A percentile compares a stretch with the other conserved stretches of the same genome.
Conservation (phyloP, 2,113 vertebrate genomes). For the Nothobranchius kuhntae region DNA sequence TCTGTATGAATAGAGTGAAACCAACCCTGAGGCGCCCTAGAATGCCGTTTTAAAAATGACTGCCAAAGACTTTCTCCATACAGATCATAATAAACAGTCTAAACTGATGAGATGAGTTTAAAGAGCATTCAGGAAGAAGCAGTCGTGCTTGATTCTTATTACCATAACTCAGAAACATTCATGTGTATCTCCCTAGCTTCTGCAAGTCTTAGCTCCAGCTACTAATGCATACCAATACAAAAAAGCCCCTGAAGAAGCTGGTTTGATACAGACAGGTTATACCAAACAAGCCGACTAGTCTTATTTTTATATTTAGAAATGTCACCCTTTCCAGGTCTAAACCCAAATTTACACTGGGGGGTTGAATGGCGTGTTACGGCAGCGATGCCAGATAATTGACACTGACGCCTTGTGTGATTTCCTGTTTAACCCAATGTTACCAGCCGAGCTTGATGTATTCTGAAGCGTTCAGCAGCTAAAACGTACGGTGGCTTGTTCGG, state of each 20-base stretch:
- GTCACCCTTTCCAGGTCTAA: background rate
- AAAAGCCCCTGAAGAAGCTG: too few species aligned
- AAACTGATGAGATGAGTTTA: conserved; percentile 45
- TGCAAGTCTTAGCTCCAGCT: background rate
- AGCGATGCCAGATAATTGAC: too few species aligned
- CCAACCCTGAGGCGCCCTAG: conserved; percentile 34
- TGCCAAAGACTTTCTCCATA: conserved; percentile 45
- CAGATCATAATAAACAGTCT: conserved; percentile 58
- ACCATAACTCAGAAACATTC: conserved; percentile 27
- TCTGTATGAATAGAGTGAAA: conserved; percentile 48
- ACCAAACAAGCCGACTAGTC: background rate
- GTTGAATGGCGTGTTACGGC: too few species aligned
- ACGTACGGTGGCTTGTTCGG: too few species aligned
- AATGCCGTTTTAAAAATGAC: conserved; percentile 44
- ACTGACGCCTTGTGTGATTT: too few species aligned
- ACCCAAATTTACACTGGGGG: too few species aligned
- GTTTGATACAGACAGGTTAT: too few species aligned
- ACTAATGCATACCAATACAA: background rate
- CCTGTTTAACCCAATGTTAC: too few species aligned
- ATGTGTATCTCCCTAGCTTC: background rate
- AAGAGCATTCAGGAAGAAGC: conserved; percentile 17
- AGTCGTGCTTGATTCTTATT: conserved; percentile 32
- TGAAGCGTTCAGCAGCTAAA: too few species aligned
- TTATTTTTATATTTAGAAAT: conserved; percentile 4
- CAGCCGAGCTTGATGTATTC: too few species aligned